A percentile compares a stretch with the other conserved stretches of the same genome.
phyloP scores from a whole-genome alignment of 1,140 invertebrate genomes.

The Popillia japonica region DNA sequence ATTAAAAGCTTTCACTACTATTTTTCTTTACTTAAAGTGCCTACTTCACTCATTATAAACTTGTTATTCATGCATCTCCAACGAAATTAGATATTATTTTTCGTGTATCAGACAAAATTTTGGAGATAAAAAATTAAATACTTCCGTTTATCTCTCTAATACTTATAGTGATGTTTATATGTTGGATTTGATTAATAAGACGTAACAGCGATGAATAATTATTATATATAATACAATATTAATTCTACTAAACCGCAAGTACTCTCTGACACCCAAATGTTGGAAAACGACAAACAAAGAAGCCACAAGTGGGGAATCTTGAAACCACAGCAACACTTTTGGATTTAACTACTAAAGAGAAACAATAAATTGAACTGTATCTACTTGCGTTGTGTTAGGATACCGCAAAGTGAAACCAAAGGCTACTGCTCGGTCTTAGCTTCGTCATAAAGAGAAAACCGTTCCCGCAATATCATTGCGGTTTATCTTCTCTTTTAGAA shows the following conservation, averaged over 20 bases:
- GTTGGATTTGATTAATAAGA: neutral
- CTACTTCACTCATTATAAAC: neutral
- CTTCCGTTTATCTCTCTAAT: constrained; percentile 6
- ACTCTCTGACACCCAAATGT: neutral
- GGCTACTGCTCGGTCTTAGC: too few relatives aligned
- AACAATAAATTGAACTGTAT: neutral
- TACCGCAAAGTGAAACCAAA: neutral
- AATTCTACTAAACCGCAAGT: constrained; percentile 14
- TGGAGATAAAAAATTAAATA: neutral
- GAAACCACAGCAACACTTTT: neutral
- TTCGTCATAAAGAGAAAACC: too few relatives aligned
- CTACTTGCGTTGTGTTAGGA: neutral
- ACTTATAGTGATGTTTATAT: neutral
- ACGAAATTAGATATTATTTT: neutral
- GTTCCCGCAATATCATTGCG: too few relatives aligned
- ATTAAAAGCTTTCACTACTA: neutral
- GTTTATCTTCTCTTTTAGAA: too few relatives aligned
- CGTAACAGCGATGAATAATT: neutral
- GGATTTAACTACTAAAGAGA: neutral
- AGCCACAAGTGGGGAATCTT: constrained; percentile 20
- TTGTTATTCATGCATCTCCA: neutral
- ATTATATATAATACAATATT: neutral
- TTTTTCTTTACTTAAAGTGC: neutral
- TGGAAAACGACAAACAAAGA: constrained; percentile 29
- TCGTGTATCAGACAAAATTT: neutral